phyloP scores from a whole-genome alignment of 2,888 invertebrate species.

The Ephialtes manifestator region DNA sequence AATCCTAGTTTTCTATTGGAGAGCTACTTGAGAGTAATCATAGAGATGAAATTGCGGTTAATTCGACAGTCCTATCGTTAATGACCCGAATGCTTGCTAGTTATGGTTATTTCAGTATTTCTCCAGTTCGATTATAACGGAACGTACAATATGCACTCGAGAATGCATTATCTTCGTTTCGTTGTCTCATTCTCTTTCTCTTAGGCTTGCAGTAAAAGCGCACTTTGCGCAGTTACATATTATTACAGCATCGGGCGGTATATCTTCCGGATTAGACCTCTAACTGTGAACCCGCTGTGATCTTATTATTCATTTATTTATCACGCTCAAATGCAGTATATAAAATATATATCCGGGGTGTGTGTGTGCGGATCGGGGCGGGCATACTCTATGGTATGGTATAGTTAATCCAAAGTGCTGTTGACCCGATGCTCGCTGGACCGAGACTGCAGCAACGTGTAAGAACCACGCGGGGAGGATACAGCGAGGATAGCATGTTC shows the following conservation, averaged over 20 bases:
- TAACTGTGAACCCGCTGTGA: conserved; percentile 60
- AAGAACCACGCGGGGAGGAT: conserved; percentile 50
- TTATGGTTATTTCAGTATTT: conserved; percentile 62
- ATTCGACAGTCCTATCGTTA: conserved; percentile 70
- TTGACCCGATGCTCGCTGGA: conserved; percentile 83
- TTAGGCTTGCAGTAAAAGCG: conserved; percentile 40
- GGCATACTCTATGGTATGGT: conserved; percentile 3
- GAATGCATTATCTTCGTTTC: conserved; percentile 60
- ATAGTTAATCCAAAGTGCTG: conserved; percentile 81
- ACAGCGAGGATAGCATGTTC: background rate
- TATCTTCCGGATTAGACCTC: conserved; percentile 58
- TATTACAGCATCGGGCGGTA: conserved; percentile 32
- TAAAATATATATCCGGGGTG: background rate
- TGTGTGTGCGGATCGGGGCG: conserved; percentile 39
- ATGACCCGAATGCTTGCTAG: conserved; percentile 62
- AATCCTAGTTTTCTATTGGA: background rate
- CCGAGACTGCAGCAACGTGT: conserved; percentile 79
- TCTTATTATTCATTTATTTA: conserved; percentile 66
- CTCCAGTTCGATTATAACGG: conserved; percentile 68
- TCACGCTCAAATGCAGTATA: conserved; percentile 55
- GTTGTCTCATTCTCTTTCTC: conserved; percentile 16
- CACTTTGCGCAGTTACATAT: conserved; percentile 60
- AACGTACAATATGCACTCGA: conserved; percentile 60
- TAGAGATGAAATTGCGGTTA: conserved; percentile 51
- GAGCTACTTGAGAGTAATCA: conserved; percentile 10